Evolutionary conservation across 2,888 invertebrate species (phyloP).

Genomic region (Pollenia griseotomentosa): DNA sequence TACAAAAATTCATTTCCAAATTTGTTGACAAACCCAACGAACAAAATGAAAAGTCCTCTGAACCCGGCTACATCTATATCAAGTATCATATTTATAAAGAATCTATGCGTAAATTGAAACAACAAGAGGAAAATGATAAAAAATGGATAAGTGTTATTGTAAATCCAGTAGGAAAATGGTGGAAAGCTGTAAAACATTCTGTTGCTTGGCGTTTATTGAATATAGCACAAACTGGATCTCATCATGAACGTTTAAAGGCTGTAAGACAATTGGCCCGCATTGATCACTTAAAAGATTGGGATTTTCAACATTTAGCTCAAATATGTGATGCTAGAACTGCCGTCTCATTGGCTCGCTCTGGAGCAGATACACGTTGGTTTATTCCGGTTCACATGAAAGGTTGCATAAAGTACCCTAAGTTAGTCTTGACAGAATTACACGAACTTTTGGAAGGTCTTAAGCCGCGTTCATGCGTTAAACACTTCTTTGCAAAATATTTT

Average conservation of each 20-base stretch:
- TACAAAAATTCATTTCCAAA: slow-evolving; percentile 82
- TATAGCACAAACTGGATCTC: slow-evolving; percentile 88
- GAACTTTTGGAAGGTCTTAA: slow-evolving; percentile 79
- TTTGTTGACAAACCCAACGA: slow-evolving; percentile 78
- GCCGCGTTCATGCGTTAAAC: slow-evolving; percentile 80
- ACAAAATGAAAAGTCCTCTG: slow-evolving; percentile 80
- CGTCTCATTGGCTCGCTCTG: slow-evolving; percentile 90
- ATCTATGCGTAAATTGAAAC: slow-evolving; percentile 82
- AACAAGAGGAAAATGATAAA: slow-evolving; percentile 82
- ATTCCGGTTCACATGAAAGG: slow-evolving; percentile 87
- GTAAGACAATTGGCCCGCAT: slow-evolving; percentile 88
- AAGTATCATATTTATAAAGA: slow-evolving; percentile 85
- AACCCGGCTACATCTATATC: slow-evolving; percentile 86
- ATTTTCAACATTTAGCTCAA: slow-evolving; percentile 91
- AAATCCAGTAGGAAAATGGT: slow-evolving; percentile 85
- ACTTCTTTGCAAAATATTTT: slow-evolving; percentile 83
- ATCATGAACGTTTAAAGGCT: slow-evolving; percentile 87
- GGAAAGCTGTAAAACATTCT: slow-evolving; percentile 88
- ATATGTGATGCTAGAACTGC: slow-evolving; percentile 91
- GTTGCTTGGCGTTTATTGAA: slow-evolving; percentile 88
- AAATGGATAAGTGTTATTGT: slow-evolving; percentile 84
- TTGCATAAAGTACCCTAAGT: slow-evolving; percentile 82
- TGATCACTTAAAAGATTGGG: slow-evolving; percentile 88
- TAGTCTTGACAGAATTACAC: slow-evolving; percentile 81
- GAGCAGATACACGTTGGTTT: slow-evolving; percentile 90